phyloP scores from a whole-genome alignment of 2,113 vertebrate genomes.

The Grus americana region DNA sequence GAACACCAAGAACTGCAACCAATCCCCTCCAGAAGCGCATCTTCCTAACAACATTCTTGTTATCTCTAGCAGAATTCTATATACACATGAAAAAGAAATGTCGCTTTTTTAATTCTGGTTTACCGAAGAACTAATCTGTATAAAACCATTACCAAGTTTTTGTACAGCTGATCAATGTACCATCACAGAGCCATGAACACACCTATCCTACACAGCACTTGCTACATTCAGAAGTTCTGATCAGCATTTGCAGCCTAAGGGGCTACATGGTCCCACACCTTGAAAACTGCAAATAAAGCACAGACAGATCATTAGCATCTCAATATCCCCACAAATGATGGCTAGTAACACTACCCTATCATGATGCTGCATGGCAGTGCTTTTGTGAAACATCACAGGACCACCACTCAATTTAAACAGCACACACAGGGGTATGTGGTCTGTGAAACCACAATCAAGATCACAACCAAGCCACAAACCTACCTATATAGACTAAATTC shows the following conservation, averaged over 20 bases:
- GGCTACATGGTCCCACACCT: not conserved
- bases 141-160: not conserved
- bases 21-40: not conserved
- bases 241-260: not conserved
- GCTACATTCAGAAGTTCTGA: not conserved
- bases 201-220: not conserved
- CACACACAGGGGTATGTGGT: not conserved
- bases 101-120: not conserved
- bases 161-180: not conserved
- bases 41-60: not conserved
- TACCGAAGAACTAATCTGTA: not conserved
- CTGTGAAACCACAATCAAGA: not conserved
- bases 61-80: not conserved
- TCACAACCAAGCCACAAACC: not conserved
- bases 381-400: not conserved
- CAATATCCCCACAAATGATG: not conserved
- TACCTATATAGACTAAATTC: not conserved
- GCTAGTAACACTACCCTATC: not conserved
- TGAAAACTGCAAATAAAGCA: not conserved
- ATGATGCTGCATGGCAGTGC: not conserved
- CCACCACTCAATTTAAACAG: not conserved
- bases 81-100: not conserved
- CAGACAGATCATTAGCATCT: not conserved
- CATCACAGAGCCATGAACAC: not conserved
- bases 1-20: not conserved